Evolutionary conservation across 1,140 invertebrate species (phyloP).

Genomic region (Sitodiplosis mosellana): DNA sequence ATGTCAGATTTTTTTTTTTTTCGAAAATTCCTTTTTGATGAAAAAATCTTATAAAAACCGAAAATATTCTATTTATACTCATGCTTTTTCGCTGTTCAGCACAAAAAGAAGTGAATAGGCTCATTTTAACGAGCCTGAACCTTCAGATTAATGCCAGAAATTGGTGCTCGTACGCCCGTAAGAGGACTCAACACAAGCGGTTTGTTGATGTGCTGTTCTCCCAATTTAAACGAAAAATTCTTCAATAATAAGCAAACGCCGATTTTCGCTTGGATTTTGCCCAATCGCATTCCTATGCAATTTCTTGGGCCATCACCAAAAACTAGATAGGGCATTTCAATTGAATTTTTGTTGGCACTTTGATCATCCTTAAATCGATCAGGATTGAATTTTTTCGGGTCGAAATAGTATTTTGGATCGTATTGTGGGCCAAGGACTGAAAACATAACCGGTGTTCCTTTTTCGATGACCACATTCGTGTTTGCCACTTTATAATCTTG

Average conservation of each 20-base stretch:
- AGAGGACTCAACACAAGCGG: background rate
- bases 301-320: constrained; percentile 37
- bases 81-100: no score
- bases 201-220: background rate
- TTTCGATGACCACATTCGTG: constrained; percentile 24
- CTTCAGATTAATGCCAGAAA: background rate
- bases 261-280: constrained; percentile 23
- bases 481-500: constrained; percentile 30
- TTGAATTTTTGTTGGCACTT: background rate
- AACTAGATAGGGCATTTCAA: constrained; percentile 23
- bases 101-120: no score
- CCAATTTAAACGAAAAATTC: constrained; percentile 20
- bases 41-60: no score
- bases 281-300: constrained; percentile 31
- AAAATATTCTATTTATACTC: no score
- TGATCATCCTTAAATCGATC: constrained; percentile 30
- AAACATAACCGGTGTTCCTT: constrained; percentile 26
- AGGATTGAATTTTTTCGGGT: constrained; percentile 41
- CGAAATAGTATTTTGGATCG: constrained; percentile 18
- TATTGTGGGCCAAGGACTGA: constrained; percentile 17
- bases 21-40: no score
- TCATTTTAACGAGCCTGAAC: background rate
- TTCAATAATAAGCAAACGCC: constrained; percentile 21
- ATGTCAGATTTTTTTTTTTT: no score
- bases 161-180: background rate